A percentile compares a stretch with the other conserved stretches of the same genome.
Conservation (phyloP, 2,113 vertebrate species). For the Dunckerocampus dactyliophorus region DNA sequence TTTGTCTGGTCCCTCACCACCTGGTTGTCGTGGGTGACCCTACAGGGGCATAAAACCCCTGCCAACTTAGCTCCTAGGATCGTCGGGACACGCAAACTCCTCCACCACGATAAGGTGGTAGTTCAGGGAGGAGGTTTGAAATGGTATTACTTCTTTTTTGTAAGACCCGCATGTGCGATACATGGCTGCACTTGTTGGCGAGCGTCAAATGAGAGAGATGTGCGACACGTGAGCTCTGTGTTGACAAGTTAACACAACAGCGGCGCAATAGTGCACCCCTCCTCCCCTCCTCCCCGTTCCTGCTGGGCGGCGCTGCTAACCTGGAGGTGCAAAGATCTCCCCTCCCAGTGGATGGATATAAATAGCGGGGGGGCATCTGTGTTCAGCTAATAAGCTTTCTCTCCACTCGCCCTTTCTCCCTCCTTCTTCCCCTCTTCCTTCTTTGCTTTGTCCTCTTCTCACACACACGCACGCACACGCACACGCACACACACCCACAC, state of each 20-base stretch:
- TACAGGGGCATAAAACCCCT: too few species aligned
- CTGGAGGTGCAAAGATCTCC: slow-evolving; percentile 71
- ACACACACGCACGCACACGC: background rate
- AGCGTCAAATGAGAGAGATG: too few species aligned
- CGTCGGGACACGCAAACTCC: too few species aligned
- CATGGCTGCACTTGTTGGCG: too few species aligned
- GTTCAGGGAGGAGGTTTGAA: too few species aligned
- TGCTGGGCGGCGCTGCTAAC: slow-evolving; percentile 48
- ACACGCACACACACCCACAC: slow-evolving; percentile 7
- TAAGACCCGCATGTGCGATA: too few species aligned
- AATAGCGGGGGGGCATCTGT: slow-evolving; percentile 76
- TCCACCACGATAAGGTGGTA: too few species aligned
- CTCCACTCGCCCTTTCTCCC: slow-evolving; percentile 55
- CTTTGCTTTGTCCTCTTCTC: slow-evolving; percentile 14
- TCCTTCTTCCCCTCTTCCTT: slow-evolving; percentile 23
- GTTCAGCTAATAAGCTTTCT: slow-evolving; percentile 76
- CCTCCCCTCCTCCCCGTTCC: slow-evolving; percentile 49
- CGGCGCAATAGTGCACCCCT: slow-evolving; percentile 45
- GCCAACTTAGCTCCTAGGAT: too few species aligned
- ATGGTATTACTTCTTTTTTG: too few species aligned
- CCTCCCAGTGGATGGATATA: slow-evolving; percentile 65
- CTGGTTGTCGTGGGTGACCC: too few species aligned
- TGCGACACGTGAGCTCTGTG: too few species aligned
- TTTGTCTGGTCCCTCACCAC: too few species aligned
- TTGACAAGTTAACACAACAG: slow-evolving; percentile 65